Evolutionary conservation across 2,113 vertebrate species (phyloP).

Genomic region (Melospiza melodia): DNA sequence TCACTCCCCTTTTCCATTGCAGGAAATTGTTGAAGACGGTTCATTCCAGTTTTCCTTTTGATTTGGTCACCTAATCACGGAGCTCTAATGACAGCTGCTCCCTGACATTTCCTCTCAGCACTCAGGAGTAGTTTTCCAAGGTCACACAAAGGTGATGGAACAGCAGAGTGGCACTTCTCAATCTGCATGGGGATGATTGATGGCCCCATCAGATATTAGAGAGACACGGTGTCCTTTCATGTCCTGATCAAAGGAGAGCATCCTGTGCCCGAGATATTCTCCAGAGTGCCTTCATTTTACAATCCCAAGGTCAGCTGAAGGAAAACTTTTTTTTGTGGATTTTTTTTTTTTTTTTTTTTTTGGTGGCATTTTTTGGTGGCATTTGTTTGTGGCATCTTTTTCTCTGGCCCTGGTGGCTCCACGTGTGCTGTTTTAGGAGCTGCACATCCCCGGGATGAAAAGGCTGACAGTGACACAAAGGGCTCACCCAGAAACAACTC

Average conservation of each 20-base stretch:
- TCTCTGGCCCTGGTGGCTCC: accelerated
- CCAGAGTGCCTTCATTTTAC: not conserved
- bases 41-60: not conserved
- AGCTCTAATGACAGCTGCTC: not conserved
- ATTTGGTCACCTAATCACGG: not conserved
- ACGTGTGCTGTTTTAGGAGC: not conserved
- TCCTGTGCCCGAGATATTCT: not conserved
- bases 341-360: too few relatives aligned
- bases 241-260: not conserved
- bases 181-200: not conserved
- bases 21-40: not conserved
- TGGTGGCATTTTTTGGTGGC: too few relatives aligned
- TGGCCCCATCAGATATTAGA: not conserved
- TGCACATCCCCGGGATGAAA: accelerated
- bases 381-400: not conserved
- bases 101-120: not conserved
- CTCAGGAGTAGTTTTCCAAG: not conserved
- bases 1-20: not conserved
- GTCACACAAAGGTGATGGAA: slow-evolving; percentile 3
- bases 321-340: not conserved
- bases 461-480: not conserved
- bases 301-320: slow-evolving; percentile 6
- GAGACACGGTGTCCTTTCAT: not conserved
- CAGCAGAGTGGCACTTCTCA: not conserved
- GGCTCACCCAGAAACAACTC: not conserved